These are phyloP conservation scores for Pseudomyrmex cubaensis DNA, from an alignment of 1,140 invertebrate species.

Conservation along the genomic window DNA sequence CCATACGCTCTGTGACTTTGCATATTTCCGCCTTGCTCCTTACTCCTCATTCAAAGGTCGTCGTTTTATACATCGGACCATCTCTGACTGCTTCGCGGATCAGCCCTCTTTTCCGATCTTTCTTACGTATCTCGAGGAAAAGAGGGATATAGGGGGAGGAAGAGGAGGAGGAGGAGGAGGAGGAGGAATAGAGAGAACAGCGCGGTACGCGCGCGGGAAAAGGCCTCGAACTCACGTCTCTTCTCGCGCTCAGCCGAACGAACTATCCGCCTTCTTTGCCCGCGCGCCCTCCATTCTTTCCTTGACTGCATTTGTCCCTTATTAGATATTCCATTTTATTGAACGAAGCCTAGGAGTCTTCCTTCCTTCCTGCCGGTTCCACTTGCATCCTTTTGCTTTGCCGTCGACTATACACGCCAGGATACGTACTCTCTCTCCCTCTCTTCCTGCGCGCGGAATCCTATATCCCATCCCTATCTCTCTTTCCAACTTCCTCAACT, in stretches of 20 bases:
- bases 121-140: neutral
- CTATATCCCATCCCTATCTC: constrained; percentile 66
- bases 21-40: constrained; percentile 64
- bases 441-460: constrained; percentile 27
- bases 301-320: constrained; percentile 81
- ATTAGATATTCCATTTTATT: constrained; percentile 85
- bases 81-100: constrained; percentile 52
- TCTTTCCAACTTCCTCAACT: neutral
- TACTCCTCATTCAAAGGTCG: constrained; percentile 59
- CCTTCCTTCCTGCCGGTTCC: constrained; percentile 57
- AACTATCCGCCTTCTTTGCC: constrained; percentile 64
- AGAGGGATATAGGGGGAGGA: constrained; percentile 11
- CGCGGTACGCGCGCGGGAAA: neutral
- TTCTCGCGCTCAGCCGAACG: constrained; percentile 59
- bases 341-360: constrained; percentile 79
- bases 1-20: constrained; percentile 65
- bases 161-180: neutral
- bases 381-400: constrained; percentile 69
- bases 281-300: constrained; percentile 74
- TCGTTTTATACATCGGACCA: constrained; percentile 53
- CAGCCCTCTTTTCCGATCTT: constrained; percentile 44
- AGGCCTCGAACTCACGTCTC: constrained; percentile 55
- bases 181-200: no score
- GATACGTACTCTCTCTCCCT: constrained; percentile 54
- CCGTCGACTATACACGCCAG: constrained; percentile 51